Conservation (phyloP, 2,888 invertebrate genomes). For the Himalopsyche kuldschensis region DNA sequence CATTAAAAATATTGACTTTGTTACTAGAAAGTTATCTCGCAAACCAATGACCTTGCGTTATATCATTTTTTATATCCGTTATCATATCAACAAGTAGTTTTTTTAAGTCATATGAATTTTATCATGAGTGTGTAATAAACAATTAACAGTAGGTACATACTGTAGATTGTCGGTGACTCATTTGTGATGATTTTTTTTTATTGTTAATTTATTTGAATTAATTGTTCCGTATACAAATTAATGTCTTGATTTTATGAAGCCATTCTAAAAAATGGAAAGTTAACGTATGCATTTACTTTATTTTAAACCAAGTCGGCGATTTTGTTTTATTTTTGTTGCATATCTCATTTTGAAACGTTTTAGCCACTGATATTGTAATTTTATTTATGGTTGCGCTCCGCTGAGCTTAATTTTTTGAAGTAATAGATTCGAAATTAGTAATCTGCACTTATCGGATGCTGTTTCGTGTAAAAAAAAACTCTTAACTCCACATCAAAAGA, state of each 20-base stretch:
- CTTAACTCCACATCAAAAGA: too few species aligned
- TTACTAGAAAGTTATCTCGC: too few species aligned
- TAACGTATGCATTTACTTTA: neutral
- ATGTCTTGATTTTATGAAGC: neutral
- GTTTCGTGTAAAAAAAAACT: too few species aligned
- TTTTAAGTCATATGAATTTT: too few species aligned
- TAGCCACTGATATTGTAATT: neutral
- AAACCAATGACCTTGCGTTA: too few species aligned
- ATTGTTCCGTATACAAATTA: neutral
- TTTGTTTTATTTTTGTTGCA: neutral
- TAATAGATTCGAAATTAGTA: neutral
- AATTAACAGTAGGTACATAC: neutral
- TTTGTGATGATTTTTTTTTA: neutral
- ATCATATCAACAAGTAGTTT: too few species aligned
- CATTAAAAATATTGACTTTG: too few species aligned
- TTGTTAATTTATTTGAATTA: neutral
- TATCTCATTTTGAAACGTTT: neutral
- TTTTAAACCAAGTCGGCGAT: neutral
- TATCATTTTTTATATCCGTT: too few species aligned
- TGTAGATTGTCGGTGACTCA: neutral
- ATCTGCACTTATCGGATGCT: neutral
- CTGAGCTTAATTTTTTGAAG: neutral
- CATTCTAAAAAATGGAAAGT: neutral
- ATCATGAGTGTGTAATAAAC: too few species aligned
- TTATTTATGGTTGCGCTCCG: neutral